These are phyloP conservation scores for Calliopum simillimum DNA, from an alignment of 2,888 invertebrate species.

Conservation along the genomic window DNA sequence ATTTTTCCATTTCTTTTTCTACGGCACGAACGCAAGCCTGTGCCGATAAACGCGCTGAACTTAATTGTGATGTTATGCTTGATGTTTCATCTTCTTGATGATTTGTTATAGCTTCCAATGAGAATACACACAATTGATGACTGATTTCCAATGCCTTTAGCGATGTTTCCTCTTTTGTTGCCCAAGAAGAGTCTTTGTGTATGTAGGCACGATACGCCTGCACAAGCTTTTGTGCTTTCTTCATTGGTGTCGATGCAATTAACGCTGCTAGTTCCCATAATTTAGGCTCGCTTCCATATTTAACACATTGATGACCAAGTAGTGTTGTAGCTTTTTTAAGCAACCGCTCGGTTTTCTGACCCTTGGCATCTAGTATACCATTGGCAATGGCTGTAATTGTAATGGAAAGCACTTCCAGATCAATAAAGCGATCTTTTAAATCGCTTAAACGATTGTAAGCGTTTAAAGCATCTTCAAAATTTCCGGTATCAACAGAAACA, in stretches of 20 bases:
- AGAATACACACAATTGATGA: conserved; percentile 71
- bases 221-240: conserved; percentile 79
- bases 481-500: conserved; percentile 87
- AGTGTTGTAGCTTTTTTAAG: conserved; percentile 60
- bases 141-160: conserved; percentile 74
- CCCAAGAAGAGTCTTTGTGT: conserved; percentile 72
- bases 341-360: conserved; percentile 67
- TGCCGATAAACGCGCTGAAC: conserved; percentile 72
- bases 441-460: conserved; percentile 89
- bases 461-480: conserved; percentile 86
- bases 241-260: conserved; percentile 71
- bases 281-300: conserved; percentile 75
- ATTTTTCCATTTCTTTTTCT: conserved; percentile 66
- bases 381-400: conserved; percentile 78
- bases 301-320: conserved; percentile 63
- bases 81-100: conserved; percentile 69
- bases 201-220: conserved; percentile 81
- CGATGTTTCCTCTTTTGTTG: conserved; percentile 71
- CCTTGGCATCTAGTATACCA: conserved; percentile 74
- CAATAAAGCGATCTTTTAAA: conserved; percentile 83
- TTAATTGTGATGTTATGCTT: conserved; percentile 71
- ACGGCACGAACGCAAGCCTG: conserved; percentile 71
- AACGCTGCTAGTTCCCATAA: conserved; percentile 88
- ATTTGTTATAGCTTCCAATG: conserved; percentile 70
- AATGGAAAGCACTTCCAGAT: conserved; percentile 79